Conservation (phyloP, 2,888 invertebrate genomes). For the Calliscelio sp. region DNA sequence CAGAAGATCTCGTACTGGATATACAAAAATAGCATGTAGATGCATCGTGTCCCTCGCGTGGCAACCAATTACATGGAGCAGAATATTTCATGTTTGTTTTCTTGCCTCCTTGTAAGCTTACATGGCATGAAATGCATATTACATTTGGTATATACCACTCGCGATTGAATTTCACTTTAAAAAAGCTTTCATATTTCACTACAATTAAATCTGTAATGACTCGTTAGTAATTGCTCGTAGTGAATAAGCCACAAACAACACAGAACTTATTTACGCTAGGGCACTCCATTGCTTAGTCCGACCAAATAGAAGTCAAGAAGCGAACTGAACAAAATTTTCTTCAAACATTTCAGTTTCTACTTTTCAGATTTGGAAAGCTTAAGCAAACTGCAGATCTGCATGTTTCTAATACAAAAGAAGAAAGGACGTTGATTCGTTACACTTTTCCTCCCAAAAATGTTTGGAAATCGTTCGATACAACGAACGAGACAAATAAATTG, state of each 20-base stretch:
- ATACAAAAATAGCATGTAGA: not conserved
- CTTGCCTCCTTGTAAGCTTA: not conserved
- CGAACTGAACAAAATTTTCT: too few relatives aligned
- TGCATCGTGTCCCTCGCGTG: not conserved
- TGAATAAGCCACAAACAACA: not conserved
- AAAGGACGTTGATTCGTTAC: too few relatives aligned
- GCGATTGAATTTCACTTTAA: not conserved
- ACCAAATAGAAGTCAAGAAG: too few relatives aligned
- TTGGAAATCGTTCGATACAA: too few relatives aligned
- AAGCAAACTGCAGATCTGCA: too few relatives aligned
- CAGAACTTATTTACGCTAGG: not conserved
- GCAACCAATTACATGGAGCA: not conserved
- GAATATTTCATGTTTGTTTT: not conserved
- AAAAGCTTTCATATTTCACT: not conserved
- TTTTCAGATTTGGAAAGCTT: too few relatives aligned
- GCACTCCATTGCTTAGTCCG: not conserved
- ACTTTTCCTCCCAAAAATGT: too few relatives aligned
- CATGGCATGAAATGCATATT: not conserved
- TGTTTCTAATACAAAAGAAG: too few relatives aligned
- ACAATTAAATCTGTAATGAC: not conserved
- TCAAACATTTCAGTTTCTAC: too few relatives aligned
- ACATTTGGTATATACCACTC: not conserved
- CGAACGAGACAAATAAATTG: too few relatives aligned
- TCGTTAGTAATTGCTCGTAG: not conserved
- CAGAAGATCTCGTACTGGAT: not conserved